Evolutionary conservation across 2,113 vertebrate species (phyloP).

Genomic region (Coreoperca whiteheadi): DNA sequence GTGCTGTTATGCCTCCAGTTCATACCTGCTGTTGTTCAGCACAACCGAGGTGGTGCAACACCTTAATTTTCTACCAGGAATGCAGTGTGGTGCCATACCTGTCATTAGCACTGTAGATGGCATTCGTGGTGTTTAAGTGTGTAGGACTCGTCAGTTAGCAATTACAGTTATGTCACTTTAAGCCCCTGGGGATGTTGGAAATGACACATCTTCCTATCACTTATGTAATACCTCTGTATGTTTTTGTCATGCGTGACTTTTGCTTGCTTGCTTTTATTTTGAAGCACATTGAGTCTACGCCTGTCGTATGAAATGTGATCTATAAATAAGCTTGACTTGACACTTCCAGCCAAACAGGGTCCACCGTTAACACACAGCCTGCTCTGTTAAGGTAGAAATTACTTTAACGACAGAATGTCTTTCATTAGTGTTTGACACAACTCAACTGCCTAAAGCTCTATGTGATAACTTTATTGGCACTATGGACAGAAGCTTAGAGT

Average conservation of each 20-base stretch:
- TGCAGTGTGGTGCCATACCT: neutral
- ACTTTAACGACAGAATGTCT: neutral
- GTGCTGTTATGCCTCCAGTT: neutral
- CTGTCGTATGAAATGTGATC: too few relatives aligned
- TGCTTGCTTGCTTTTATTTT: too few relatives aligned
- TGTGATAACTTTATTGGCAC: neutral
- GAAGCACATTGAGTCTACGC: too few relatives aligned
- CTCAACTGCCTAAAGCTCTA: neutral
- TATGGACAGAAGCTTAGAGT: neutral
- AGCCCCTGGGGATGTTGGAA: neutral
- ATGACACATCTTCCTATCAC: too few relatives aligned
- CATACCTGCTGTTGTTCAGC: constrained; percentile 1
- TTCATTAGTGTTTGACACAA: neutral
- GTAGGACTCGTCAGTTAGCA: neutral
- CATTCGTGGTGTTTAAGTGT: constrained; percentile 39
- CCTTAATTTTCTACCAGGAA: constrained; percentile 7
- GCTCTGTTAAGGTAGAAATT: neutral
- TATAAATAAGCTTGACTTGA: too few relatives aligned
- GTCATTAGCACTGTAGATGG: neutral
- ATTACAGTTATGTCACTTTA: neutral
- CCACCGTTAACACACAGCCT: constrained; percentile 28
- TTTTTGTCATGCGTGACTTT: too few relatives aligned
- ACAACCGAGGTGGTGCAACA: neutral
- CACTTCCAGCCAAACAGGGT: constrained; percentile 12
- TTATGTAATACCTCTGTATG: too few relatives aligned